phyloP scores from a whole-genome alignment of 2,113 vertebrate species.

The Anser cygnoides region DNA sequence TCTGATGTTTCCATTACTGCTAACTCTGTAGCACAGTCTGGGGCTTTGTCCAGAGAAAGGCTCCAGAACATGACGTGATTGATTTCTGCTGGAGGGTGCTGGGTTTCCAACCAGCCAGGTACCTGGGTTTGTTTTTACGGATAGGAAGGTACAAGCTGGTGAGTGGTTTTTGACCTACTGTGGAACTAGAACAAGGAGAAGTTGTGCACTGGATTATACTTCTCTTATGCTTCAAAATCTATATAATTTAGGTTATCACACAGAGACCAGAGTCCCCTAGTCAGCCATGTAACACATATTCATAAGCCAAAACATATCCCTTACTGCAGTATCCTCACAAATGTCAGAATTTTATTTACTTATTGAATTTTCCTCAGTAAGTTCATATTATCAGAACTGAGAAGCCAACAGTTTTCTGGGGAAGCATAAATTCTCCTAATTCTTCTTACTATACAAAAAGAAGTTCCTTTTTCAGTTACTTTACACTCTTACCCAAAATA shows the following conservation, averaged over 20 bases:
- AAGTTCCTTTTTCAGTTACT: background rate
- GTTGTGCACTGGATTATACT: background rate
- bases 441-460: background rate
- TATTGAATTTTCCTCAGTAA: background rate
- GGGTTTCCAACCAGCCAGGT: background rate
- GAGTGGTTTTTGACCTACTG: background rate
- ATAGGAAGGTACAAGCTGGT: background rate
- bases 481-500: background rate
- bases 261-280: background rate
- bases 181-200: background rate
- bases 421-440: background rate
- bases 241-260: background rate
- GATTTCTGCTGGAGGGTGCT: background rate
- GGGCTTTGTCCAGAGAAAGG: background rate
- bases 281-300: background rate
- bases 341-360: background rate
- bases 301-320: background rate
- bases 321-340: background rate
- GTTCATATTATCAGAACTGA: background rate
- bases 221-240: background rate
- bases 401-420: background rate
- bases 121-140: background rate
- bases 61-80: background rate
- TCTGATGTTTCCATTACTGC: conserved; percentile 2
- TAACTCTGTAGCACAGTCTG: background rate